A percentile compares a stretch with the other conserved stretches of the same genome.
phyloP scores from a whole-genome alignment of 2,113 vertebrate genomes.

The Urocynchramus pylzowi region DNA sequence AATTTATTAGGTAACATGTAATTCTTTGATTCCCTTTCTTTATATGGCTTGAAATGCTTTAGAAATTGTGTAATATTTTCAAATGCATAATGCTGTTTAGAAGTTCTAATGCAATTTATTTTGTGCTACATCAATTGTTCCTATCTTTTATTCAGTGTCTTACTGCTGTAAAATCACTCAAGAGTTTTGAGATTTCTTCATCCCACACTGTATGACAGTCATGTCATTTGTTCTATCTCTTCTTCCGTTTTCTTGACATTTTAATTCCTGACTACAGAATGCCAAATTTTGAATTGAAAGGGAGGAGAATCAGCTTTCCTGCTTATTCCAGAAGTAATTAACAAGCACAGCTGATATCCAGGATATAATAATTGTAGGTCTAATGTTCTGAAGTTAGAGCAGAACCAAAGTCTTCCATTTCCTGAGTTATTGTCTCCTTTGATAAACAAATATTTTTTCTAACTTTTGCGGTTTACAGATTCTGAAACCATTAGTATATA shows the following conservation, averaged over 20 bases:
- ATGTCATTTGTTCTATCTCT: not conserved
- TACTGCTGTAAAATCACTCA: not conserved
- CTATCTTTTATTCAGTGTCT: not conserved
- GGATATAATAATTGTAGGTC: not conserved
- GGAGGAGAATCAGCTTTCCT: not conserved
- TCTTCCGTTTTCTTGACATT: not conserved
- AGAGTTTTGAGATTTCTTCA: not conserved
- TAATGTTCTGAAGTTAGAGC: not conserved
- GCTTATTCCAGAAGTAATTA: not conserved
- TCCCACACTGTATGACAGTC: not conserved
- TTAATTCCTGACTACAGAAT: not conserved
- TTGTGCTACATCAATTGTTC: not conserved
- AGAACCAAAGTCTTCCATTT: not conserved
- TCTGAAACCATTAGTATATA: not conserved
- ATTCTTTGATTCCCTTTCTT: not conserved
- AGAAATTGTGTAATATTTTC: not conserved
- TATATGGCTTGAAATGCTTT: not conserved
- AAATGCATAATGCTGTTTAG: not conserved
- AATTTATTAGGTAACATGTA: not conserved
- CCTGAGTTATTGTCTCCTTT: not conserved
- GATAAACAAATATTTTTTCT: not conserved
- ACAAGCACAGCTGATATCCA: not conserved
- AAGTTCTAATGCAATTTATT: not conserved
- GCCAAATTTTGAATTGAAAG: not conserved
- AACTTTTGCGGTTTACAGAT: not conserved